Conservation (phyloP, 1,140 invertebrate genomes). For the Solen grandis region DNA sequence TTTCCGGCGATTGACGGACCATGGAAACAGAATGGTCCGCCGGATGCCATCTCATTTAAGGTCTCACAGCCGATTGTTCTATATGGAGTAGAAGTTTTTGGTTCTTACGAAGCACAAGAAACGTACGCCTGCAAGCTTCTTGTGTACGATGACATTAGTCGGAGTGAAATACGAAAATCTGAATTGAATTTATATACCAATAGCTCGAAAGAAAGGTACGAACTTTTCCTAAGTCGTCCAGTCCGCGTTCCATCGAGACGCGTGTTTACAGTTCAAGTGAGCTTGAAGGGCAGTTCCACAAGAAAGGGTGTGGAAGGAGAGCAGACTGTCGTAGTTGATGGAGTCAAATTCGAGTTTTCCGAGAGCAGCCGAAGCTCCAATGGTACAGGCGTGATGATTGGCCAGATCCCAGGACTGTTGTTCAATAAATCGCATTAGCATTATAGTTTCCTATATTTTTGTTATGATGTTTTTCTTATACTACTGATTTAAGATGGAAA, state of each 20-base stretch:
- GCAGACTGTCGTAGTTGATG: slow-evolving; percentile 21
- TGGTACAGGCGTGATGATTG: slow-evolving; percentile 25
- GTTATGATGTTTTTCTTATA: too few species aligned
- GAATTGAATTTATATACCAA: slow-evolving; percentile 28
- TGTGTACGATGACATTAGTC: slow-evolving; percentile 42
- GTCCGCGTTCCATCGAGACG: slow-evolving; percentile 17
- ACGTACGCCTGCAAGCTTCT: slow-evolving; percentile 18
- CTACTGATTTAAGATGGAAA: too few species aligned
- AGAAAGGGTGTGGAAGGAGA: slow-evolving; percentile 41
- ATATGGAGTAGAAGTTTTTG: slow-evolving; percentile 29
- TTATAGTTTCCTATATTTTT: too few species aligned
- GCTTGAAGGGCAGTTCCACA: slow-evolving; percentile 26
- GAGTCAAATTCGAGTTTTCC: slow-evolving; percentile 28
- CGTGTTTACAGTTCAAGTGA: slow-evolving; percentile 35
- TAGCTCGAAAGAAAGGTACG: slow-evolving; percentile 23
- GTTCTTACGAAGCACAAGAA: slow-evolving; percentile 15
- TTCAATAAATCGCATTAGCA: slow-evolving; percentile 41
- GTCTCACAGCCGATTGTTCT: slow-evolving; percentile 39
- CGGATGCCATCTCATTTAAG: slow-evolving; percentile 48
- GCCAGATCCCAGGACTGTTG: slow-evolving; percentile 40
- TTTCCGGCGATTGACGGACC: slow-evolving; percentile 27
- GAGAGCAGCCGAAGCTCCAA: slow-evolving; percentile 38
- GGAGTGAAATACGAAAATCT: slow-evolving; percentile 31
- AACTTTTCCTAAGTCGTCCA: slow-evolving; percentile 22
- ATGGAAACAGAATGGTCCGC: slow-evolving; percentile 47